A percentile compares a stretch with the other conserved stretches of the same genome.
Conservation (phyloP, 2,888 invertebrate genomes). For the Cheilosia scutellata region DNA sequence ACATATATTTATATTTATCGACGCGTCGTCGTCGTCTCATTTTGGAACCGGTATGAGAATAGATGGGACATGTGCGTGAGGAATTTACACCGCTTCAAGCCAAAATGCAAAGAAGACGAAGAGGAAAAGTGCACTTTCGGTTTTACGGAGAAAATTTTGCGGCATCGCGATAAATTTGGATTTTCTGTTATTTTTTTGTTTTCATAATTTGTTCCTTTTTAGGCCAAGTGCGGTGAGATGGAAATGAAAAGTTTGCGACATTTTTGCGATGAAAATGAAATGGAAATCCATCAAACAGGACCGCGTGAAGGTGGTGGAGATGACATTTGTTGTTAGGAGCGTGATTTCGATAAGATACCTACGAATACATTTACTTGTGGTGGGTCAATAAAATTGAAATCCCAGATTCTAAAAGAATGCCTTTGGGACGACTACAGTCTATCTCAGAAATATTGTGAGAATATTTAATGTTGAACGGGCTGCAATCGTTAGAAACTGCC, state of each 20-base stretch:
- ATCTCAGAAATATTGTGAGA: too few relatives aligned
- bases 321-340: neutral
- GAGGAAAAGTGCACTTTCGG: constrained; percentile 75
- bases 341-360: too few relatives aligned
- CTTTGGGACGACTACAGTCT: too few relatives aligned
- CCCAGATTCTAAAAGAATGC: too few relatives aligned
- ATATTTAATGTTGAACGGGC: too few relatives aligned
- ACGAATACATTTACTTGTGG: too few relatives aligned
- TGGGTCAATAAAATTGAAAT: too few relatives aligned
- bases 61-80: constrained; percentile 74
- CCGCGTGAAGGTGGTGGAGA: neutral
- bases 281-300: constrained; percentile 35
- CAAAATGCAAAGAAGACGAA: constrained; percentile 59
- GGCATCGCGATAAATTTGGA: constrained; percentile 57
- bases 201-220: constrained; percentile 17
- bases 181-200: constrained; percentile 32
- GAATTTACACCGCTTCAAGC: constrained; percentile 68
- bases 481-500: too few relatives aligned
- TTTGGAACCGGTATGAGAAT: constrained; percentile 68
- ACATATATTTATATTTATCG: constrained; percentile 48
- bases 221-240: constrained; percentile 58
- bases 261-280: constrained; percentile 66
- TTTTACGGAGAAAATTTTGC: constrained; percentile 72
- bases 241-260: constrained; percentile 65
- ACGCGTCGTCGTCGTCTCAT: constrained; percentile 50